Evolutionary conservation across 2,797 vertebrate species (phyloP), one percentile per base, ranked within the genome.

Genomic region (Etheostoma nigrum): DNA sequence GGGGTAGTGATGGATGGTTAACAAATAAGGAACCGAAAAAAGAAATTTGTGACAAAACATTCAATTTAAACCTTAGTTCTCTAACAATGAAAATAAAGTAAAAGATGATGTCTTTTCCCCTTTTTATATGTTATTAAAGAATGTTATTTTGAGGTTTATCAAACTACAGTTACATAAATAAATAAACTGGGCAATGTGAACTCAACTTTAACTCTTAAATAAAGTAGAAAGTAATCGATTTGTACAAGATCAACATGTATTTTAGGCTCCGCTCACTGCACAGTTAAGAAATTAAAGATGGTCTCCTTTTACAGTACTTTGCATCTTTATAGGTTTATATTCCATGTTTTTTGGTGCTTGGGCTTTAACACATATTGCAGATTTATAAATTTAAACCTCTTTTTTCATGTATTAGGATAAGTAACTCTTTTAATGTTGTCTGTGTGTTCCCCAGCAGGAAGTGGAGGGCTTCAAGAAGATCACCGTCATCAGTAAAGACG

Each of bases 381-480:
- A 21, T 51, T 23, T 13, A 52, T 52, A 12, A 23, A 52, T 13
- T 52, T 52, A 52, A 52, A 52, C 49, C n/a, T 52, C 49, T 21
- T 6, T 40, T 47, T 30, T 4, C 8, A 12, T 57, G 47, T 52
- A 6, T 36, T 21, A 51, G 30, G 52, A 40, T 40, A 13, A 16
- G 36, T 40, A 40, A 40, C 36, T 40, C 10, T 40, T 40, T 40
- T 9, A 10, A 36, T 36, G 36, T 1, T 11, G 36, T 36, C 36
- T 36, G 36, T 40, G 36, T 57, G 19, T 92, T 86, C 60, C 84
- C 86, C 91, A 95, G 94, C 95, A 97, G 94, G 97, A 98, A 77
- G 92, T 95, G 70, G 98, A 98, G 86, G 96, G 94, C 91, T 99
- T 98, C 84, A 97, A 96, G 94, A 99, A 98, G 94, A 87, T 98